A percentile compares a stretch with the other conserved stretches of the same genome.
These are phyloP conservation scores for Macrotus californicus DNA, from an alignment of 2,113 vertebrate species.

Conservation along the genomic window DNA sequence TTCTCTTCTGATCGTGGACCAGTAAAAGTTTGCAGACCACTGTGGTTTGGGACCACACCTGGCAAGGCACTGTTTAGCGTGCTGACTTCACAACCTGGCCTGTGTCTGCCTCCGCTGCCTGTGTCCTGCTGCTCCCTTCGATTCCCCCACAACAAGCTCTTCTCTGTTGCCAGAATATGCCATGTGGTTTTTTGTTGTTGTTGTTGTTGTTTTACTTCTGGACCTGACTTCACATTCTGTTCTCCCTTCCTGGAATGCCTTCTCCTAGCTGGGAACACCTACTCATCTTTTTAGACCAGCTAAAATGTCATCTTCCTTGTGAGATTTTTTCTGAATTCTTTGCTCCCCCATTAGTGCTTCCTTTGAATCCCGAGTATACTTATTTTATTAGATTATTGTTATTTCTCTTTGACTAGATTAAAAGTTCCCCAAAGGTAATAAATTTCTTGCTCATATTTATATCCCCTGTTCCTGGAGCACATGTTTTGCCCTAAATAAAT, in stretches of 20 bases:
- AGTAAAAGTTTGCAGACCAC: not conserved
- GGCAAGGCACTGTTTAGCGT: not conserved
- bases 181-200: not conserved
- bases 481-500: not conserved
- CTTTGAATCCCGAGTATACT: not conserved
- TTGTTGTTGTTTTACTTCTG: conserved; percentile 15
- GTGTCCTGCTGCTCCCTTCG: not conserved
- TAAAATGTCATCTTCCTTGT: not conserved
- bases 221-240: conserved; percentile 10
- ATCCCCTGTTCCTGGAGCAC: not conserved
- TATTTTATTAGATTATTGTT: not conserved
- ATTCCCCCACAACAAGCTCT: not conserved
- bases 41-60: accelerated
- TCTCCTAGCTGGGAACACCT: not conserved
- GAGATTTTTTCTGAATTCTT: not conserved
- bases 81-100: not conserved
- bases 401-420: not conserved
- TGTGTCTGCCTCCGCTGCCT: not conserved
- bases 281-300: not conserved
- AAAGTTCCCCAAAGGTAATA: not conserved
- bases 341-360: not conserved
- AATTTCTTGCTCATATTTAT: not conserved
- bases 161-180: not conserved
- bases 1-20: not conserved
- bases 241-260: not conserved